Evolutionary conservation across 2,797 vertebrate species (phyloP), one percentile per base, ranked within the genome.

Genomic region (Melanotaenia pygmaea): DNA sequence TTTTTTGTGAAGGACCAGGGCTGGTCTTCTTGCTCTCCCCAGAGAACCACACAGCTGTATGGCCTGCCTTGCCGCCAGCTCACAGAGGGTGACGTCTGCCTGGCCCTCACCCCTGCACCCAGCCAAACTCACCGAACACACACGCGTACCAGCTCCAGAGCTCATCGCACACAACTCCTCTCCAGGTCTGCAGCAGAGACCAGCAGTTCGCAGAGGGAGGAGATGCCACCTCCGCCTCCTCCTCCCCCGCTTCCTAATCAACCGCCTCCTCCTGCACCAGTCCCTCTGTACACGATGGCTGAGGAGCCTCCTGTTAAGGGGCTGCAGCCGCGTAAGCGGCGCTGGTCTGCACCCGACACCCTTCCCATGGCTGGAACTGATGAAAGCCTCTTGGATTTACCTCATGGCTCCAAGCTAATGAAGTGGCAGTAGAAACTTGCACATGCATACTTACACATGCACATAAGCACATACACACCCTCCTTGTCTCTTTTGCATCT

Each of bases 21-120:
- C 84, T 95, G 95, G 95, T 95, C 95, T 82, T 95, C 95, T 59
- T 95, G 95, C 92, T 91, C 92, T 84, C 95, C 95, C 38, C 92
- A 91, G 85, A 93, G 88, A 89, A 95, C 93, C 63, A 77, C 88
- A 7, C 92, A 94, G 83, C 83, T 95, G 54, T 95, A 95, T 0
- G 92, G 94, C 75, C 91, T 95, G 47, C 79, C 89, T 74, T 95
- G 95, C 80, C 93, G 90, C 71, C 94, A 94, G 88, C 94, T 95
- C 57, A 78, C 81, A 38, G 89, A 92, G 59, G 94, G 94, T 2
- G 94, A 95, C 9, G 80, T 95, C 72, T 95, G 94, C 89, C 91
- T 95, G 82, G 94, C 93, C 16, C 93, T 95, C 64, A 95, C 94
- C 24, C 95, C 95, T 0, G 86, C 83, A 1, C 89, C 85, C 22